A percentile compares a stretch with the other conserved stretches of the same genome.
phyloP scores from a whole-genome alignment of 2,113 vertebrate genomes.

The Epinephelus moara region DNA sequence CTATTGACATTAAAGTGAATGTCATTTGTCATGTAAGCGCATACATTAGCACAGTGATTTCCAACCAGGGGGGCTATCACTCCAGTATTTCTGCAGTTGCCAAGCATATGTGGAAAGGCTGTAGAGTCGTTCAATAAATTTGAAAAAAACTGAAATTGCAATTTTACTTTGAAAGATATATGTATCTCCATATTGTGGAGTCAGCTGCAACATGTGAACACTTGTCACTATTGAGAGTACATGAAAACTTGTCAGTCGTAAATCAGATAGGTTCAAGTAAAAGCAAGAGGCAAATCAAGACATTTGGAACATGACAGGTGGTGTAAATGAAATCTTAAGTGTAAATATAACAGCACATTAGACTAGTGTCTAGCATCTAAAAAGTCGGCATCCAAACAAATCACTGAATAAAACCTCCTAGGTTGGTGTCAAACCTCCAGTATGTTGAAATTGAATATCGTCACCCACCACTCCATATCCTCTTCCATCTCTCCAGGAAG shows the following conservation, averaged over 20 bases:
- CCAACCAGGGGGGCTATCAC: no score
- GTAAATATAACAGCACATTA: background rate
- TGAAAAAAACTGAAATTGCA: background rate
- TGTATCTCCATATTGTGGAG: no score
- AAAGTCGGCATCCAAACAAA: background rate
- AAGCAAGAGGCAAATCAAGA: background rate
- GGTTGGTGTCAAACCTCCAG: background rate
- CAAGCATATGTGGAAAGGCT: no score
- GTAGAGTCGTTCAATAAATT: background rate
- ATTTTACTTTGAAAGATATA: background rate
- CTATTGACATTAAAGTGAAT: background rate
- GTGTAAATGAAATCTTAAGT: background rate
- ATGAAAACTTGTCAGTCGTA: background rate
- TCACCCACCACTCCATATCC: background rate
- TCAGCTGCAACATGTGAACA: background rate
- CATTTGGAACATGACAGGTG: background rate
- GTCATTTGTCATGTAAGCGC: background rate
- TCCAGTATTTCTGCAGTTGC: background rate
- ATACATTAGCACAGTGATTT: background rate
- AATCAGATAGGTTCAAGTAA: background rate
- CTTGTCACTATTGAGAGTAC: no score
- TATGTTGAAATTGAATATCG: background rate
- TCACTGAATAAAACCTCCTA: background rate
- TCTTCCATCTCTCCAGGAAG: constrained; percentile 86
- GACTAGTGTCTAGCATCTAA: no score